Conservation (phyloP, 2,888 invertebrate genomes). For the Nomada goodeniana region DNA sequence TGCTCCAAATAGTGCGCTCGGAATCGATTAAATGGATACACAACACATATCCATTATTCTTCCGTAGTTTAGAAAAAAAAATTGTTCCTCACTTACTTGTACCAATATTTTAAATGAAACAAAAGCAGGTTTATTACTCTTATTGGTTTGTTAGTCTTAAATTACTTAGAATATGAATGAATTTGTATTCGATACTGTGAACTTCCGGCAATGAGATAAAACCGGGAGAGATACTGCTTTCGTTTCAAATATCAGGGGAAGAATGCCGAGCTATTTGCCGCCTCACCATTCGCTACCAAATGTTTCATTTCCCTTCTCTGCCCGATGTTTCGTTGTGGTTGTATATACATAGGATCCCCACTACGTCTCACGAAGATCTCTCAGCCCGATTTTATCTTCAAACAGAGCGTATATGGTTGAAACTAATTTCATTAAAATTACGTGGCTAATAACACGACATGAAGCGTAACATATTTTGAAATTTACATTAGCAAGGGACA, state of each 20-base stretch:
- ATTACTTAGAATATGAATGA: background rate
- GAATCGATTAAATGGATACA: background rate
- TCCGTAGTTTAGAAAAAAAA: background rate
- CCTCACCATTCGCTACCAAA: conserved; percentile 31
- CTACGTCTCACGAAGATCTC: conserved; percentile 1
- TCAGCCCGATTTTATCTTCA: background rate
- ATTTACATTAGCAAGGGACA: background rate
- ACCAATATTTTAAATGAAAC: conserved; percentile 16
- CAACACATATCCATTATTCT: background rate
- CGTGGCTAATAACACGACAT: conserved; percentile 10
- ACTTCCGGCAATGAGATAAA: conserved; percentile 48
- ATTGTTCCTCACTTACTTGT: conserved; percentile 42
- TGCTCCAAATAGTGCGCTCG: background rate
- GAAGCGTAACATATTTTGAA: conserved; percentile 2
- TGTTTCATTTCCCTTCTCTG: conserved; percentile 26
- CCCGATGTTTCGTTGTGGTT: conserved; percentile 21
- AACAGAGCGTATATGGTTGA: background rate
- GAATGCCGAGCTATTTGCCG: conserved; percentile 3
- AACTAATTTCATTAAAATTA: background rate
- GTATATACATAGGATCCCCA: conserved; percentile 28
- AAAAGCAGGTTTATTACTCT: background rate
- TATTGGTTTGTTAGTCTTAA: background rate
- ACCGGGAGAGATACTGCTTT: conserved; percentile 33
- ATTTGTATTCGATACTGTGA: conserved; percentile 33
- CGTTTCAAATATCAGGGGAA: conserved; percentile 36